These are phyloP conservation scores for Neocrepidodera transversa DNA, from an alignment of 2,888 invertebrate species.

Conservation along the genomic window DNA sequence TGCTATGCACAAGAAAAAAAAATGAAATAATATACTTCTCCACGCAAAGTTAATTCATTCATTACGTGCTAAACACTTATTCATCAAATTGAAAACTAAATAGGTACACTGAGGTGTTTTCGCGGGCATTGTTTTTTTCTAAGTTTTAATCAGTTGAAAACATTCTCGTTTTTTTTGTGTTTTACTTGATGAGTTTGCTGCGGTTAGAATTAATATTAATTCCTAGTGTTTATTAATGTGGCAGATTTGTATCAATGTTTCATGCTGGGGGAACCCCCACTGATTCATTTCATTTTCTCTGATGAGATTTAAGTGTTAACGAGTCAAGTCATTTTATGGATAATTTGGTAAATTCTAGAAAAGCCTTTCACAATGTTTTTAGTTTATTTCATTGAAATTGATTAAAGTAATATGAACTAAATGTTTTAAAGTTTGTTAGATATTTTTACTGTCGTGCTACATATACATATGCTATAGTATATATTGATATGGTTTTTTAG, in stretches of 20 bases:
- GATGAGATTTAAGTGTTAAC: neutral
- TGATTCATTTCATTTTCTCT: conserved; percentile 18
- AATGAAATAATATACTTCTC: conserved; percentile 13
- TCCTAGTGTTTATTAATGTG: conserved; percentile 20
- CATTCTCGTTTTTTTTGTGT: conserved; percentile 10
- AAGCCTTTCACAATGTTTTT: no score
- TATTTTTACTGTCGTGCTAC: no score
- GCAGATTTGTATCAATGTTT: conserved; percentile 24
- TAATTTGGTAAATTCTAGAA: no score
- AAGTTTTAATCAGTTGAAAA: conserved; percentile 22
- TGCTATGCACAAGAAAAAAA: conserved; percentile 2
- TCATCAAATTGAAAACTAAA: conserved; percentile 22
- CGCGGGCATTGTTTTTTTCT: conserved; percentile 8
- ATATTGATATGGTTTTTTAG: no score
- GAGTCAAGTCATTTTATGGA: no score
- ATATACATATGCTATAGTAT: no score
- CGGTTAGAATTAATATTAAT: conserved; percentile 24
- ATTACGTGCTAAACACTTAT: conserved; percentile 32
- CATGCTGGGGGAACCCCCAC: conserved; percentile 8
- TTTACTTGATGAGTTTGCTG: conserved; percentile 4
- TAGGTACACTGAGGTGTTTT: conserved; percentile 17
- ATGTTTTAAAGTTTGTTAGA: no score
- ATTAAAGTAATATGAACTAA: no score
- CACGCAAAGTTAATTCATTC: conserved; percentile 33
- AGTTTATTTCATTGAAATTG: no score